Conservation (phyloP, 2,888 invertebrate species). For the Hyalella azteca region DNA sequence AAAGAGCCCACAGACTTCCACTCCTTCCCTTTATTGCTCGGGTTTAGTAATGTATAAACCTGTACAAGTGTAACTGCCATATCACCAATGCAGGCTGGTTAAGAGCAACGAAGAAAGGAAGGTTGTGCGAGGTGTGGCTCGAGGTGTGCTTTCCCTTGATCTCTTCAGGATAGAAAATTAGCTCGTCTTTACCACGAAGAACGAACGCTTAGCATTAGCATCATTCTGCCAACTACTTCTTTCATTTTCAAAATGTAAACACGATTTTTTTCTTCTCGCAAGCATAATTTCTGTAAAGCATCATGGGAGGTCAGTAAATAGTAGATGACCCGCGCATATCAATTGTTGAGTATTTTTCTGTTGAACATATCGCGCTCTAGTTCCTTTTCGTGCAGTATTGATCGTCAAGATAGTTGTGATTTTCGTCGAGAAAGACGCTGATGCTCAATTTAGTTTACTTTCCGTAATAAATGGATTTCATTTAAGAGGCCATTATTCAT, state of each 20-base stretch:
- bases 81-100: no score
- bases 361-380: neutral
- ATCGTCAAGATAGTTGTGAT: neutral
- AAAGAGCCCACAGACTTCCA: slow-evolving; percentile 12
- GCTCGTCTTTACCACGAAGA: slow-evolving; percentile 22
- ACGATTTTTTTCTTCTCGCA: no score
- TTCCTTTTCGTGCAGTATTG: neutral
- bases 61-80: no score
- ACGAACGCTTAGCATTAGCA: slow-evolving; percentile 21
- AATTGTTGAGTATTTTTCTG: neutral
- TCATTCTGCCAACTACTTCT: neutral
- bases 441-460: slow-evolving; percentile 17
- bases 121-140: slow-evolving; percentile 3
- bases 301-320: no score
- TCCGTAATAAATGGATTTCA: no score
- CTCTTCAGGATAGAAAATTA: slow-evolving; percentile 23
- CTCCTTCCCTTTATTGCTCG: neutral
- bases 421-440: neutral
- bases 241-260: no score
- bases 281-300: no score
- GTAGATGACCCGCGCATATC: no score
- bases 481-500: no score
- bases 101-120: neutral
- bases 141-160: slow-evolving; percentile 27
- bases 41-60: no score